A percentile compares a stretch with the other conserved stretches of the same genome.
Evolutionary conservation across 2,113 vertebrate species (phyloP).

Genomic region (Stomatorhinus ivindoensis): DNA sequence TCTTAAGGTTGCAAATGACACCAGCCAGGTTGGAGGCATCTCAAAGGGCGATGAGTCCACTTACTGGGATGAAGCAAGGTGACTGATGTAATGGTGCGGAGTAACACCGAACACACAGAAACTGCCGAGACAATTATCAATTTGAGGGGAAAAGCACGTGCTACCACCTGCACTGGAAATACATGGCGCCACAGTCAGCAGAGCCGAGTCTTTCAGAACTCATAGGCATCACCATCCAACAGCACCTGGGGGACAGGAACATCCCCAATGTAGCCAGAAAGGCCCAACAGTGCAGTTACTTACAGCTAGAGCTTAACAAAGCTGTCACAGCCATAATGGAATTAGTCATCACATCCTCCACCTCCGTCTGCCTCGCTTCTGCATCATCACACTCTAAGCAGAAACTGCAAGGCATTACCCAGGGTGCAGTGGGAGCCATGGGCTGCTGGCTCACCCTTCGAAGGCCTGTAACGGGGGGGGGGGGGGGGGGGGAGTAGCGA

Average conservation of each 20-base stretch:
- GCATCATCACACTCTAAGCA: not conserved
- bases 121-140: not conserved
- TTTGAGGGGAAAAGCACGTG: not conserved
- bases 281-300: not conserved
- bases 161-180: not conserved
- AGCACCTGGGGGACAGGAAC: not conserved
- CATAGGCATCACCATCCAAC: not conserved
- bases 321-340: constrained; percentile 2
- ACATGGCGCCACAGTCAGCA: not conserved
- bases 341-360: not conserved
- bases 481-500: not conserved
- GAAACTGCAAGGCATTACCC: not conserved
- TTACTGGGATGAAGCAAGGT: not conserved
- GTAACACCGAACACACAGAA: not conserved
- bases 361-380: not conserved
- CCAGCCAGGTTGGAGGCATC: not conserved
- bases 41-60: not conserved
- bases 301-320: not conserved
- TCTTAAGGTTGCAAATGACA: too few relatives aligned
- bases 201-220: not conserved
- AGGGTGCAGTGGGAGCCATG: not conserved
- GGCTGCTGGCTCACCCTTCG: not conserved
- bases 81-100: too few relatives aligned
- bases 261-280: not conserved
- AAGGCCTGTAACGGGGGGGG: not conserved